Evolutionary conservation across 2,113 vertebrate species (phyloP).

Genomic region (Pica pica): DNA sequence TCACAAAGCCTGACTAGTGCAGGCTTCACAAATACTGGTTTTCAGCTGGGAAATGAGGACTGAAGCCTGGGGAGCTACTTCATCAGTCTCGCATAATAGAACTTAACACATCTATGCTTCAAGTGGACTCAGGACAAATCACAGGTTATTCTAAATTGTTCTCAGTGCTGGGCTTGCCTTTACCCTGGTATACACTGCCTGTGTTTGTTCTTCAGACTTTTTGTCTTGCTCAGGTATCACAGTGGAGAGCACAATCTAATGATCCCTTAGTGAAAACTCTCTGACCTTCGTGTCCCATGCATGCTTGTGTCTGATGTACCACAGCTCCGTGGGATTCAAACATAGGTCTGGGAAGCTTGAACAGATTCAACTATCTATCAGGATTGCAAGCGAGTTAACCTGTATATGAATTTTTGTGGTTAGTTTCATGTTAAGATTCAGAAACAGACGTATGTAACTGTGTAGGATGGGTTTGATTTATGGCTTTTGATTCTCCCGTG

Average conservation of each 20-base stretch:
- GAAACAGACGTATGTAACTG: background rate
- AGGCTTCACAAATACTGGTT: background rate
- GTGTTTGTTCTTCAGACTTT: background rate
- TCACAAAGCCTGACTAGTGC: background rate
- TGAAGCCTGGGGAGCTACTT: background rate
- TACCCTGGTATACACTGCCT: background rate
- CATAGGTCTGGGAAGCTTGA: background rate
- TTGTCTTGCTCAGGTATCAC: background rate
- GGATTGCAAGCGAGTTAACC: background rate
- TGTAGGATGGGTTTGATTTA: background rate
- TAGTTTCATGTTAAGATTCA: background rate
- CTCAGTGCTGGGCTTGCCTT: background rate
- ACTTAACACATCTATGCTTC: background rate
- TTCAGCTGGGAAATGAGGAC: background rate
- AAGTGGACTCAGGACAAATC: background rate
- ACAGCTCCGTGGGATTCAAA: background rate
- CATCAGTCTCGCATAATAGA: background rate
- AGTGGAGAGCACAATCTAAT: background rate
- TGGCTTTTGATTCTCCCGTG: background rate
- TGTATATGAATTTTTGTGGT: background rate
- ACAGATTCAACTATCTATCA: background rate
- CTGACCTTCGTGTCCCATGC: background rate
- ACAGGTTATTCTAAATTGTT: background rate
- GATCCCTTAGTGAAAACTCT: background rate
- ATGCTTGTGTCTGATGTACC: background rate